A percentile compares a stretch with the other conserved stretches of the same genome.
phyloP scores from a whole-genome alignment of 1,140 invertebrate genomes.

The Himalopsyche phryganea region DNA sequence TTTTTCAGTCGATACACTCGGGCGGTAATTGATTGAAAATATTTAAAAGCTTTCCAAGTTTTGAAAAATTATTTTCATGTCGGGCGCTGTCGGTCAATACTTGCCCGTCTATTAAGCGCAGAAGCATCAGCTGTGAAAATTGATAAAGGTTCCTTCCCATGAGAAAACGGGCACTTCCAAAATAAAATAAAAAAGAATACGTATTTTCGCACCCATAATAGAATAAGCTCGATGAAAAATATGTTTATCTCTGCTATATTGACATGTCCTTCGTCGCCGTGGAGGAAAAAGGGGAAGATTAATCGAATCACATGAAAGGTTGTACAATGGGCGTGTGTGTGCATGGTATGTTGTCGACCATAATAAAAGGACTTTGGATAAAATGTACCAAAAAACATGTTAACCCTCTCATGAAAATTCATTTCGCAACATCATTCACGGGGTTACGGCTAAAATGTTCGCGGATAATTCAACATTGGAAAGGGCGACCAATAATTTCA shows the following conservation, averaged over 20 bases:
- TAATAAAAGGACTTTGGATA: conserved; percentile 7
- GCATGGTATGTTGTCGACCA: neutral
- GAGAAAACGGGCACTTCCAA: neutral
- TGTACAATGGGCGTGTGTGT: neutral
- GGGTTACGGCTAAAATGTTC: neutral
- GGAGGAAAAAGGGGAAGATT: conserved; percentile 23
- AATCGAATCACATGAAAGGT: conserved; percentile 12
- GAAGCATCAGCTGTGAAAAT: too few relatives aligned
- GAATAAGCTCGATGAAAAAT: conserved; percentile 11
- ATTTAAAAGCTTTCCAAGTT: too few relatives aligned
- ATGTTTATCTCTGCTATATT: conserved; percentile 23
- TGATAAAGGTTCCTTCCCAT: neutral
- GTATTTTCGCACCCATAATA: neutral
- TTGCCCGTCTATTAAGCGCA: too few relatives aligned
- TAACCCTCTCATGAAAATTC: conserved; percentile 19
- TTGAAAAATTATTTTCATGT: too few relatives aligned
- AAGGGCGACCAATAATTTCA: too few relatives aligned
- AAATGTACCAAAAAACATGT: conserved; percentile 8
- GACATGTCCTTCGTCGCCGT: conserved; percentile 16
- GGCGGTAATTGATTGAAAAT: too few relatives aligned
- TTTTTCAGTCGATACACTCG: too few relatives aligned
- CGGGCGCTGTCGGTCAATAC: too few relatives aligned
- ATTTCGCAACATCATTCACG: conserved; percentile 14
- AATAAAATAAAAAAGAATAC: conserved; percentile 1
- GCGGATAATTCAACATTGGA: too few relatives aligned